Percentiles rank a stretch among this genome's conserved stretches.
Conservation (phyloP, 2,113 vertebrate species). For the Macquaria ambigua region DNA sequence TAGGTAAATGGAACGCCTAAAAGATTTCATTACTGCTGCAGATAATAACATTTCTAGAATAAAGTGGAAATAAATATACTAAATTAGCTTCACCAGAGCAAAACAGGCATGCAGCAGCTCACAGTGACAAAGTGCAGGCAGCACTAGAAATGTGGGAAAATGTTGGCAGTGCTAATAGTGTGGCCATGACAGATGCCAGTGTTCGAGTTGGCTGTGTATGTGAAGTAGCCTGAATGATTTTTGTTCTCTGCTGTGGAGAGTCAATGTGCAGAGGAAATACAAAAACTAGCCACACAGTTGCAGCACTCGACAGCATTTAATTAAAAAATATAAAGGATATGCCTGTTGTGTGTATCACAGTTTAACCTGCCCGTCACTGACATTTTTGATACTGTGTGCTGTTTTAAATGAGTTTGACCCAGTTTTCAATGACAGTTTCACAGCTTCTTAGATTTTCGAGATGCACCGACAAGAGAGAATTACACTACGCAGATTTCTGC, state of each 20-base stretch:
- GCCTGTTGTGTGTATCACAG: conserved; percentile 28
- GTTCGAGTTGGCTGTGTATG: conserved; percentile 55
- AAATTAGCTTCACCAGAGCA: conserved; percentile 54
- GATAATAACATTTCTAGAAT: conserved; percentile 61
- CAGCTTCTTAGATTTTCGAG: conserved; percentile 56
- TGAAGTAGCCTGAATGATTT: conserved; percentile 55
- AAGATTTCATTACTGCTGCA: conserved; percentile 60
- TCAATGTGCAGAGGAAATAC: conserved; percentile 17
- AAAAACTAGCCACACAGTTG: conserved; percentile 30
- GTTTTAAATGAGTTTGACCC: conserved; percentile 72
- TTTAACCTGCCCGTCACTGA: conserved; percentile 63
- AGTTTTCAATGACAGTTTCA: conserved; percentile 71
- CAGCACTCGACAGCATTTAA: conserved; percentile 23
- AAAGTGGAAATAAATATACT: conserved; percentile 56
- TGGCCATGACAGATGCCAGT: conserved; percentile 61
- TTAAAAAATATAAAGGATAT: conserved; percentile 43
- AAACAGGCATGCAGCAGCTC: conserved; percentile 34
- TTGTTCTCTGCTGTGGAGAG: conserved; percentile 25
- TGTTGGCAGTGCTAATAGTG: conserved; percentile 61
- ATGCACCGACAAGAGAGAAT: conserved; percentile 57
- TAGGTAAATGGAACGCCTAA: conserved; percentile 49
- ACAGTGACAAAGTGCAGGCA: conserved; percentile 51
- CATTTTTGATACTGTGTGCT: conserved; percentile 44
- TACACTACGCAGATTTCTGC: conserved; percentile 57
- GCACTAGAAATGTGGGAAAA: conserved; percentile 54